Evolutionary conservation across 1,140 invertebrate species (phyloP).

Genomic region (Lerema accius): DNA sequence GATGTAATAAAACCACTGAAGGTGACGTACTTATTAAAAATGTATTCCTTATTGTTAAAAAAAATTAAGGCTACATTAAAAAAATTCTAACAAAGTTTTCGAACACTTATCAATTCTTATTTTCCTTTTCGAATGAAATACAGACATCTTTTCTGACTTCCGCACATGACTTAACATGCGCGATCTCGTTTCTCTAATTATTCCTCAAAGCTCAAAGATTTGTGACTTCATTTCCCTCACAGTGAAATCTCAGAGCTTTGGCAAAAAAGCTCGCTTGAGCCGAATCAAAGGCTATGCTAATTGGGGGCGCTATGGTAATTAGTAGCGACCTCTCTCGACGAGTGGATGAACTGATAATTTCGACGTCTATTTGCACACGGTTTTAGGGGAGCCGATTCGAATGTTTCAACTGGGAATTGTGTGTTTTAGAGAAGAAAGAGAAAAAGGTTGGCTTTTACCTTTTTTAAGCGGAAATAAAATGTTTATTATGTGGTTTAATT

Average conservation of each 20-base stretch:
- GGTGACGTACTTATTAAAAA: no score
- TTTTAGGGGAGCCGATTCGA: conserved; percentile 17
- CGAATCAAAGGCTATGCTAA: conserved; percentile 73
- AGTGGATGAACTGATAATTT: conserved; percentile 57
- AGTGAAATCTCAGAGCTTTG: conserved; percentile 71
- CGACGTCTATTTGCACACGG: conserved; percentile 32
- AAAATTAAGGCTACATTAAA: no score
- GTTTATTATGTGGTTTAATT: no score
- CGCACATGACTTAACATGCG: conserved; percentile 7
- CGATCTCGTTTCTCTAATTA: conserved; percentile 17
- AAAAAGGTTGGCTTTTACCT: neutral
- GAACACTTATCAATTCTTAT: no score
- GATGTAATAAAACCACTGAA: no score
- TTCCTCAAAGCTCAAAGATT: conserved; percentile 29
- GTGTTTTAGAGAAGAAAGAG: neutral
- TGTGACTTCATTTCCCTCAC: conserved; percentile 27
- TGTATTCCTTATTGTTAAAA: no score
- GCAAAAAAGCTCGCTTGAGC: conserved; percentile 69
- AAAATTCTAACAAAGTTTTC: no score
- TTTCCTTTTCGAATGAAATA: neutral
- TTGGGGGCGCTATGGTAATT: conserved; percentile 62
- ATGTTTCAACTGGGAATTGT: conserved; percentile 11
- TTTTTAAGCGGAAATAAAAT: neutral
- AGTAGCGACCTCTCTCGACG: conserved; percentile 63
- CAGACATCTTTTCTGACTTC: neutral